Conservation (phyloP, 2,888 invertebrate species). For the Drosophila borealis region DNA sequence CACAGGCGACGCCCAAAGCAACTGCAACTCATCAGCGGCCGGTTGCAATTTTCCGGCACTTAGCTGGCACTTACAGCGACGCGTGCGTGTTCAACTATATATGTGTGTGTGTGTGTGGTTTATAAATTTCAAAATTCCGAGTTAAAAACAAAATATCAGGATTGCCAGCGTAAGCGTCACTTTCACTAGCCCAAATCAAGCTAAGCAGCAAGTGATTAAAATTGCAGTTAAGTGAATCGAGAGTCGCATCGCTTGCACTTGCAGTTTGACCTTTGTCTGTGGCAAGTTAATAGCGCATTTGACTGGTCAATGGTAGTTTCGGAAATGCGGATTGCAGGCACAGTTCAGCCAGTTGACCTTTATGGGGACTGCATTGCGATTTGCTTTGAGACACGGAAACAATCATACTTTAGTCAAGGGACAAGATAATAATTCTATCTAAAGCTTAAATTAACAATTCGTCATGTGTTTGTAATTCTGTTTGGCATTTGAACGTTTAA, state of each 20-base stretch:
- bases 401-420: too few species aligned
- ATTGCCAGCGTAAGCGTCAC: conserved; percentile 17
- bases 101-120: conserved; percentile 20
- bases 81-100: conserved; percentile 56
- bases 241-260: conserved; percentile 10
- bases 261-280: conserved; percentile 1
- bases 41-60: conserved; percentile 67
- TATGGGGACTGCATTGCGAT: too few species aligned
- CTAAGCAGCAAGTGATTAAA: conserved; percentile 32
- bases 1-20: conserved; percentile 48
- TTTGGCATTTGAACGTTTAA: background rate
- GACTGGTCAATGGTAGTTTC: too few species aligned
- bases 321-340: too few species aligned
- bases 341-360: too few species aligned
- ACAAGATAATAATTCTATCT: background rate
- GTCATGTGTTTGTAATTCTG: background rate
- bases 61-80: conserved; percentile 67
- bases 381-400: too few species aligned
- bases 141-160: conserved; percentile 26
- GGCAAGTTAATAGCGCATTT: background rate
- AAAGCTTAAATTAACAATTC: conserved; percentile 7
- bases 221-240: background rate
- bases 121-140: conserved; percentile 53
- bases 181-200: conserved; percentile 44
- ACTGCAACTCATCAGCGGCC: conserved; percentile 61